These are phyloP conservation scores for Oscheius sp. DNA, from an alignment of 2,888 invertebrate species.

Conservation along the genomic window DNA sequence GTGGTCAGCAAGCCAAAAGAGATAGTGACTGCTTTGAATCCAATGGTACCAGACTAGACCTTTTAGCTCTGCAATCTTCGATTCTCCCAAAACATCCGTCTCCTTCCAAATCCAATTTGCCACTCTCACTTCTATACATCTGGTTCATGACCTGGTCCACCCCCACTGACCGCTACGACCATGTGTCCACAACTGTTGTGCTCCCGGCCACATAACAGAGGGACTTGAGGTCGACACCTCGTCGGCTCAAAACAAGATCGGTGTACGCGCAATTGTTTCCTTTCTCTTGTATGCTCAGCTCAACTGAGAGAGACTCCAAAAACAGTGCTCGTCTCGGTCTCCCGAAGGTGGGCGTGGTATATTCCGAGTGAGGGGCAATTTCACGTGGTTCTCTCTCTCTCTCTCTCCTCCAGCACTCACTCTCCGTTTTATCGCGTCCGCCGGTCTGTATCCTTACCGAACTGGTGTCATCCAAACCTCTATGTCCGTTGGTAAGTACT, in stretches of 20 bases:
- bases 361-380: slow-evolving; percentile 28
- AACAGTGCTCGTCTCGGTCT: not conserved
- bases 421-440: slow-evolving; percentile 14
- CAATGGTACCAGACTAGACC: no score
- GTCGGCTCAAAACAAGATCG: no score
- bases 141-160: no score
- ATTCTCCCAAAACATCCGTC: no score
- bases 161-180: no score
- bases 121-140: no score
- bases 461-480: slow-evolving; percentile 16
- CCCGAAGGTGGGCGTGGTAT: slow-evolving; percentile 24
- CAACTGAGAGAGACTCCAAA: slow-evolving; percentile 5
- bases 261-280: slow-evolving; percentile 2
- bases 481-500: slow-evolving; percentile 29
- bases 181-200: not conserved
- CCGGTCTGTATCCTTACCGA: not conserved
- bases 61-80: no score
- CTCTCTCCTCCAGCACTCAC: no score
- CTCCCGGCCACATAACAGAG: not conserved
- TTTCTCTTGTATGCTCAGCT: not conserved
- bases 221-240: no score
- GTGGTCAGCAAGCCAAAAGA: no score
- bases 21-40: no score
- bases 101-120: no score
- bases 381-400: not conserved